A percentile compares a stretch with the other conserved stretches of the same genome.
phyloP scores from a whole-genome alignment of 1,140 invertebrate genomes.

The Drosophila sproati region DNA sequence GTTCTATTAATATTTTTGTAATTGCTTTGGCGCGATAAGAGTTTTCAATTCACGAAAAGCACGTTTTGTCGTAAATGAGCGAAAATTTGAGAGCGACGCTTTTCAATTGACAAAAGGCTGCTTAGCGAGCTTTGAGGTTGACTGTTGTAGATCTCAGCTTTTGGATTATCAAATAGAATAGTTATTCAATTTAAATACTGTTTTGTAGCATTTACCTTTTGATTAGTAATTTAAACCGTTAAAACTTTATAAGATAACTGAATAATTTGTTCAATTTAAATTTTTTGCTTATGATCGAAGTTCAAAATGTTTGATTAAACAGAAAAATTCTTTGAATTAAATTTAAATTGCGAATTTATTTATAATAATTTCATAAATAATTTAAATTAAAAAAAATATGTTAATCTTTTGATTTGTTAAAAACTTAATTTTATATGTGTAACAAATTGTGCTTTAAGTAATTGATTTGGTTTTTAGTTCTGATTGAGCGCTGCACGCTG shows the following conservation, averaged over 20 bases:
- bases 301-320: background rate
- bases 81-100: background rate
- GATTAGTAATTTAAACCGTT: no score
- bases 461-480: background rate
- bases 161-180: no score
- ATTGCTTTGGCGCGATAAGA: background rate
- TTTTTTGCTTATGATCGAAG: no score
- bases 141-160: background rate
- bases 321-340: background rate
- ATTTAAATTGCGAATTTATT: background rate
- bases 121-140: background rate
- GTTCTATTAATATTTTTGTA: background rate
- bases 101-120: background rate
- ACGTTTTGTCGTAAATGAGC: slow-evolving; percentile 5
- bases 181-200: background rate
- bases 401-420: no score
- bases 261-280: no score
- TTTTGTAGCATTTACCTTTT: background rate
- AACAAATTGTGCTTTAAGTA: no score
- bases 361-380: background rate
- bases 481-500: slow-evolving; percentile 49
- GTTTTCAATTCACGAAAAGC: background rate
- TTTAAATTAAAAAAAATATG: no score
- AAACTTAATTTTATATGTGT: background rate
- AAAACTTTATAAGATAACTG: no score